Base-by-base conservation (phyloP, 2,888 invertebrate genomes). In the Cosmopolites sordidus region DNA sequence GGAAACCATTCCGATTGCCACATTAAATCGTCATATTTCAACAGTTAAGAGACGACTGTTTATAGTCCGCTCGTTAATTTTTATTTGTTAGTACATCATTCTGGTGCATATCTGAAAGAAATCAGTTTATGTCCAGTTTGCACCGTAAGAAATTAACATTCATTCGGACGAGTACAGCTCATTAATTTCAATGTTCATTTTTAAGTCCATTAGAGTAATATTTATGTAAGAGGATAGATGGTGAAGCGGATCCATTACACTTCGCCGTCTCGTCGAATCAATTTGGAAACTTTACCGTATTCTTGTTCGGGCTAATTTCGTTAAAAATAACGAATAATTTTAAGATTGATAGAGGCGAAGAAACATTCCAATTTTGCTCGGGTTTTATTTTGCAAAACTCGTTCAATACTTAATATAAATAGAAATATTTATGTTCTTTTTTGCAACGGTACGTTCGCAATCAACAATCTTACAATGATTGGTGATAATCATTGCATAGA, bases 131-230 rank as follows among this genome's bases (percentile, higher is more conserved):
- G 37, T 33, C 43, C 43, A 49, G 37, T 49, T 49, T 37, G 43
- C 49, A 8, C 22, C 29, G 41, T 41, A 47, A 38, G 38, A 39
- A 47, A 38, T 47, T 47, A 47, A 39, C 48, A 48, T 48, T 42
- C 39, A 29, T 27, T 39, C 17, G 17, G 45, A 17, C 27, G 45
- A 27, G 44, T 17, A 39, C 39, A 30, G 49, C 51, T 18, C 40
- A 44, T 51, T 51, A 44, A 51, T 44, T 51, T 51, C 44, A 51
- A 45, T 40, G 51, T 39, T 51, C 51, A 33, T 51, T 39, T 51
- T 51, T 44, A 40, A 39, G 39, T 51, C 51, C 44, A 51, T 51
- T 51, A 51, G 45, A 51, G 51, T 29, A 51, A 51, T 51, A 51
- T 51, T 51, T 51, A 44, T 39, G 44, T 51, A 18, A 22, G 50